Percentiles rank a stretch among this genome's conserved stretches.
phyloP scores from a whole-genome alignment of 2,113 vertebrate genomes.

The Aptenodytes patagonicus region DNA sequence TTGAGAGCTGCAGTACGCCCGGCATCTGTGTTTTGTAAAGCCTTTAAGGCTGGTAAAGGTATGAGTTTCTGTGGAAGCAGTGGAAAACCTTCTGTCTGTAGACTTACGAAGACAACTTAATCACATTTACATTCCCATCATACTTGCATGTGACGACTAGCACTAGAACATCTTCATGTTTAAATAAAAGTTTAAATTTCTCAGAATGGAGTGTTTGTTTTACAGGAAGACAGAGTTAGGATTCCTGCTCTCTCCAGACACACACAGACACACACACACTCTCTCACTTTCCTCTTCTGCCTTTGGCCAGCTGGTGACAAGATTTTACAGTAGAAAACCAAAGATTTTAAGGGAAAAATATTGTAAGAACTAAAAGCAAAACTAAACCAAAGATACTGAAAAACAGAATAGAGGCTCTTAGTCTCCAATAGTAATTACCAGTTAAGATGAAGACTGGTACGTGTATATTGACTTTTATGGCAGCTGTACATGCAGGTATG shows the following conservation, averaged over 20 bases:
- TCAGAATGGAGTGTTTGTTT: neutral
- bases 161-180: neutral
- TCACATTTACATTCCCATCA: neutral
- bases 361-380: neutral
- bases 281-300: neutral
- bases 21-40: neutral
- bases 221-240: neutral
- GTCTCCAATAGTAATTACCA: neutral
- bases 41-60: neutral
- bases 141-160: neutral
- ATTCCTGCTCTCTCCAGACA: neutral
- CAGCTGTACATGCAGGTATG: accelerated
- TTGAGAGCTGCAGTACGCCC: neutral
- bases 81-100: neutral
- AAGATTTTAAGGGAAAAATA: neutral
- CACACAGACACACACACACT: neutral
- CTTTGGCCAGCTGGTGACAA: neutral
- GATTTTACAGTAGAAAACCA: neutral
- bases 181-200: constrained; percentile 4
- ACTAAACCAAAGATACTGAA: neutral
- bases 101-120: neutral
- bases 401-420: neutral
- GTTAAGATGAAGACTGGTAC: neutral
- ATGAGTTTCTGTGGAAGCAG: neutral
- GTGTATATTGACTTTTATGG: neutral